Conservation (phyloP, 2,797 vertebrate genomes). For the Acanthurus tractus region DNA sequence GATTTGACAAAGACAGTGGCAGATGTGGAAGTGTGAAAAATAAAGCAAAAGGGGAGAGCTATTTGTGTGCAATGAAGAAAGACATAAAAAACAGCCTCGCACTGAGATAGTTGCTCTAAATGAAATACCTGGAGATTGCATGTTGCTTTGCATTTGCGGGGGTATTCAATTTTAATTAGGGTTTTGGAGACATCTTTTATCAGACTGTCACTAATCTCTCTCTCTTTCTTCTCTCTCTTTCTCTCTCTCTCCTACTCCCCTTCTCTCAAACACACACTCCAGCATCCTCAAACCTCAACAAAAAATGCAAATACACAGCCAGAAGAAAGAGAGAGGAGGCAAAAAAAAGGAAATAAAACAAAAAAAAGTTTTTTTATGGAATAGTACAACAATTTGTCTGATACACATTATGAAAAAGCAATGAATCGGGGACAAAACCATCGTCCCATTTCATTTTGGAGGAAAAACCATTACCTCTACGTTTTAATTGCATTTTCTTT, state of each 20-base stretch:
- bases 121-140: constrained; percentile 87
- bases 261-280: not conserved
- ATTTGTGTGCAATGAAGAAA: constrained; percentile 79
- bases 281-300: constrained; percentile 15
- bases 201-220: constrained; percentile 85
- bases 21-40: constrained; percentile 77
- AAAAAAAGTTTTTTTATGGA: constrained; percentile 42
- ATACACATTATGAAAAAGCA: constrained; percentile 70
- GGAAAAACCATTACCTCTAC: constrained; percentile 77
- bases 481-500: constrained; percentile 85
- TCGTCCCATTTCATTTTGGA: constrained; percentile 74
- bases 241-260: constrained; percentile 4
- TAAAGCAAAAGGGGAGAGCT: constrained; percentile 74
- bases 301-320: constrained; percentile 62
- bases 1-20: constrained; percentile 67
- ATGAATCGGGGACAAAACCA: constrained; percentile 67
- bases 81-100: constrained; percentile 78
- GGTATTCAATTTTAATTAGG: constrained; percentile 89
- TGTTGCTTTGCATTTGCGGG: constrained; percentile 82
- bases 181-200: constrained; percentile 88
- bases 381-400: constrained; percentile 66
- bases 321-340: constrained; percentile 17
- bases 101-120: constrained; percentile 82
- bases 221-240: constrained; percentile 17
- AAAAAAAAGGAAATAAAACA: constrained; percentile 1